Base-by-base conservation (phyloP, 23 tunicate genomes). In the Styela plicata region DNA sequence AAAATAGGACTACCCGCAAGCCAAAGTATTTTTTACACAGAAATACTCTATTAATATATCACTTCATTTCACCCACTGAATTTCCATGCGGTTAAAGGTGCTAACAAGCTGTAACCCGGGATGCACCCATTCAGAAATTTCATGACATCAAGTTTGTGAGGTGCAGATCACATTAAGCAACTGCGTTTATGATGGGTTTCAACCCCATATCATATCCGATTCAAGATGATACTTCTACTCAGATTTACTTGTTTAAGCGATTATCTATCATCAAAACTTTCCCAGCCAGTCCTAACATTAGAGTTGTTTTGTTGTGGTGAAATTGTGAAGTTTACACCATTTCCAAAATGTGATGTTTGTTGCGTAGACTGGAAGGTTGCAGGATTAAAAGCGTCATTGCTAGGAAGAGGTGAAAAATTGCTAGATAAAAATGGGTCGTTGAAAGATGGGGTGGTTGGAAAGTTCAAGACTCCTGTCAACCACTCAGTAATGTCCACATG, bases 401-500 rank as follows among this genome's bases (percentile, higher is more conserved):
- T 34, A 10, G 65, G 86, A 13, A 34, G 74, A 23, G 77, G 28
- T 2, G 74, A 3, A 26, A 23, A 20, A 22, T 30, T 63, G 24
- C 3, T 21, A 2, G 3, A 31, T 17, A 63, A 13, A 32, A 63
- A 79, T 10, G 83, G 63, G 34, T 79, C 74, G 52, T 67, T 63
- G 32, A 30, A 24, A 13, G 32, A 24, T 20, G 87, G 29, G 35
- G 78, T 53, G 2, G 53, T 52, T 44, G 57, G 57, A 34, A 62
- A 52, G 22, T 44, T 33, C 20, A 87, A 36, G 1, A 87, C 70
- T 13, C 63, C 0, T 26, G 66, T 74, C 24, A 92, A 65, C 97
- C 97, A 92, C 26, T 34, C 80, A 2, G 89, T 66, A 64, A 87
- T 80, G 52, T 90, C 91, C 24, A 87, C 86, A 33, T 64, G 77